Evolutionary conservation across 2,113 vertebrate genomes (phyloP), one percentile per base, ranked within the genome.

Genomic region (Hymenochirus boettgeri): DNA sequence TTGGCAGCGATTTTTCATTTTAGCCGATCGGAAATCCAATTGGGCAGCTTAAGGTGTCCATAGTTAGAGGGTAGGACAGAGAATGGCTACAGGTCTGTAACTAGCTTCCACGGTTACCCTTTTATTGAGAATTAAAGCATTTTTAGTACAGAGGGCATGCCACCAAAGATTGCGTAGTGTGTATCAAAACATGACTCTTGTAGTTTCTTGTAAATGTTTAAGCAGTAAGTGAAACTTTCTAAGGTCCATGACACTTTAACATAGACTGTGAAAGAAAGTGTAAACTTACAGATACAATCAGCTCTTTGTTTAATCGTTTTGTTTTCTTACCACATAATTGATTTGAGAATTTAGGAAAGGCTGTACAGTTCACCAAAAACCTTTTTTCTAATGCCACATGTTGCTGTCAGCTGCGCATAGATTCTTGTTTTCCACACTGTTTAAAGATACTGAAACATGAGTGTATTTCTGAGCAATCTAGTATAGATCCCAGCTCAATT

Each of bases 291-390:
- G 42, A 63, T 53, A 63, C 37, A 24, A 54, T 63, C 7, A 63
- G 53, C 54, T 63, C 61, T 50, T 62, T 61, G 48, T 62, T 54
- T 63, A 63, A 63, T 63, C 24, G 27, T 31, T 63, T 46, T n/a
- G 10, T 63, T 55, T 63, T 46, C 51, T 55, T 55, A 42, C 33
- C 61, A 55, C 37, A 55, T 63, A 63, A 63, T 63, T 63, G 50
- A 63, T 54, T 24, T 45, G 61, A 63, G 61, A 63, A 63, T 63
- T 63, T 45, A 51, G 61, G 51, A 63, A 33, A 54, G 54, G 27
- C 53, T 54, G 39, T 52, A 55, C 27, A 42, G 61, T 63, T 48
- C 23, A 63, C 50, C 27, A 53, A 53, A 54, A 63, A 39, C 22
- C 53, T 55, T 51, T 42, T 37, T 53, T 55, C n/a, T 54, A 63